Conservation (phyloP, 1,140 invertebrate genomes). For the Drosophila tristis region DNA sequence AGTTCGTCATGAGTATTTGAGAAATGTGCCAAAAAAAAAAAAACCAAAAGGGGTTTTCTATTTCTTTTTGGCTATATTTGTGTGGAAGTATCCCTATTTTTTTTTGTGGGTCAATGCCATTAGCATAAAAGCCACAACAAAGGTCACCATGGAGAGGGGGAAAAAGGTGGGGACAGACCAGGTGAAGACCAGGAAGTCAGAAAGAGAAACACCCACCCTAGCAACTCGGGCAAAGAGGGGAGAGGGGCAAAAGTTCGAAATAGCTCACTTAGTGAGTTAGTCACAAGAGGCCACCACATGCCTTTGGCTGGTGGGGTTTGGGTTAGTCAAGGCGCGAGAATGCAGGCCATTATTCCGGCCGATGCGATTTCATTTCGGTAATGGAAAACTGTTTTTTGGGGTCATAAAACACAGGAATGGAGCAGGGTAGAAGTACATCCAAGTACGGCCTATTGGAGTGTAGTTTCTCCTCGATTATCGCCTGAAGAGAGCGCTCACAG, state of each 20-base stretch:
- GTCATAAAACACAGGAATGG: background rate
- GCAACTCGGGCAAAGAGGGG: slow-evolving; percentile 4
- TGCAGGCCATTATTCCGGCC: background rate
- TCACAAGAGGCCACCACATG: background rate
- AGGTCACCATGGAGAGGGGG: no score
- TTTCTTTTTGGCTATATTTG: no score
- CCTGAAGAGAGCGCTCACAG: background rate
- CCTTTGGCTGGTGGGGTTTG: background rate
- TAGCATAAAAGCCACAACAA: no score
- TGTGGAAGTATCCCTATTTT: no score
- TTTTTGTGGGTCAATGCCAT: no score
- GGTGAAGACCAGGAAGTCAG: slow-evolving; percentile 2
- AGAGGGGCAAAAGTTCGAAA: slow-evolving; percentile 5
- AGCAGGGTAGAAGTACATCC: background rate
- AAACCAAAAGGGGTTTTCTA: no score
- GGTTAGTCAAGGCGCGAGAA: background rate
- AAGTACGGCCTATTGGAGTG: background rate
- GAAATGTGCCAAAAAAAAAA: no score
- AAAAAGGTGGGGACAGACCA: no score
- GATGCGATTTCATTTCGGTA: slow-evolving; percentile 18
- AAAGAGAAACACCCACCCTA: slow-evolving; percentile 20
- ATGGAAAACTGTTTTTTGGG: slow-evolving; percentile 21
- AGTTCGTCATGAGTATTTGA: no score
- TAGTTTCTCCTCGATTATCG: slow-evolving; percentile 11
- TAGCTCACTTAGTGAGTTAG: slow-evolving; percentile 42